Evolutionary conservation across 2,888 invertebrate species (phyloP).

Genomic region (Boloria selene): DNA sequence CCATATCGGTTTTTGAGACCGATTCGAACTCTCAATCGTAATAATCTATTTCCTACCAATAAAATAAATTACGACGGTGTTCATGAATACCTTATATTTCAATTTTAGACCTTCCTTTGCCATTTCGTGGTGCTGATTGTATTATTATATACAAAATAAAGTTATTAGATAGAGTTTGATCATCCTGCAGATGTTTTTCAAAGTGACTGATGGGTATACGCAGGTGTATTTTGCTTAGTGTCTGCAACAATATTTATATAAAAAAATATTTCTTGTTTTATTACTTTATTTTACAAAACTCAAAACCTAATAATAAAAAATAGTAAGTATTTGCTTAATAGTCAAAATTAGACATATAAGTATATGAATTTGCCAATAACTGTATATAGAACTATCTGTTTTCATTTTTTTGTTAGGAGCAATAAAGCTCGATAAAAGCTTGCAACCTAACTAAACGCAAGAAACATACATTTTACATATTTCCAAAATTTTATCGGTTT

Average conservation of each 20-base stretch:
- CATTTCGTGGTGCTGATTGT: slow-evolving; percentile 9
- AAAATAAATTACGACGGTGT: slow-evolving; percentile 20
- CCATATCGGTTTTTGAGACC: slow-evolving; percentile 21
- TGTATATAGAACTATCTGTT: too few relatives aligned
- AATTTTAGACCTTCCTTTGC: slow-evolving; percentile 14
- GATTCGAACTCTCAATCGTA: slow-evolving; percentile 19
- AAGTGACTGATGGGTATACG: background rate
- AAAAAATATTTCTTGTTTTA: too few relatives aligned
- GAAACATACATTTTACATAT: too few relatives aligned
- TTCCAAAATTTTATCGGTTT: too few relatives aligned
- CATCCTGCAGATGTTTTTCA: slow-evolving; percentile 2
- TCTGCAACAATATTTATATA: background rate
- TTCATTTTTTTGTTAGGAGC: too few relatives aligned
- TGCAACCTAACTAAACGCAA: too few relatives aligned
- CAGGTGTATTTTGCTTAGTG: slow-evolving; percentile 1
- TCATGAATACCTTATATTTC: slow-evolving; percentile 15
- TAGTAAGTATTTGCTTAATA: too few relatives aligned
- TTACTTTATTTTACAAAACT: too few relatives aligned
- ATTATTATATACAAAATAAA: slow-evolving; percentile 17
- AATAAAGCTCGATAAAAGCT: too few relatives aligned
- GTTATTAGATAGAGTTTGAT: slow-evolving; percentile 2
- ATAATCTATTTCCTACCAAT: slow-evolving; percentile 32
- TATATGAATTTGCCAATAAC: too few relatives aligned
- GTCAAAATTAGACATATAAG: too few relatives aligned
- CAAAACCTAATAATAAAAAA: too few relatives aligned